Percentiles rank a stretch among this genome's conserved stretches.
These are phyloP conservation scores for Polydrusus pterygomalis DNA, from an alignment of 2,888 invertebrate genomes.

Conservation along the genomic window DNA sequence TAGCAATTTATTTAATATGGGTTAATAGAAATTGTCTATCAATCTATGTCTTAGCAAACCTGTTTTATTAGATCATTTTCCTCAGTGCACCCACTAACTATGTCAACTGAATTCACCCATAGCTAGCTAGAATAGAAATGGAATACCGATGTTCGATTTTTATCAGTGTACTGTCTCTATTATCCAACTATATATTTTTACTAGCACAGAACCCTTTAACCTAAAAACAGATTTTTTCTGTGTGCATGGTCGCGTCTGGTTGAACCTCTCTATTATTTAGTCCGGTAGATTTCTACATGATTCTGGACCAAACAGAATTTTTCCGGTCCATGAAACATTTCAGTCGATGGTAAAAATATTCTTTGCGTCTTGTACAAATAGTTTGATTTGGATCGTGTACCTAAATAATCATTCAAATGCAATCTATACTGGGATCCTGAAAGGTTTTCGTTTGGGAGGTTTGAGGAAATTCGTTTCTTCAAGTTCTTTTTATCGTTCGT, in stretches of 20 bases:
- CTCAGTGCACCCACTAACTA: too few species aligned
- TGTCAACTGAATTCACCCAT: too few species aligned
- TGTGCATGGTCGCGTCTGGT: background rate
- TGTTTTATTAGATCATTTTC: too few species aligned
- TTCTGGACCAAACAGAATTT: slow-evolving; percentile 15
- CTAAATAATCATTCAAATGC: slow-evolving; percentile 37
- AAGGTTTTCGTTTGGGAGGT: slow-evolving; percentile 29
- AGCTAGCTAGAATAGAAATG: too few species aligned
- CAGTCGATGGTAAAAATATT: slow-evolving; percentile 18
- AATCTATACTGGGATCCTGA: slow-evolving; percentile 29
- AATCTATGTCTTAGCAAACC: too few species aligned
- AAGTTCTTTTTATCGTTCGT: slow-evolving; percentile 10
- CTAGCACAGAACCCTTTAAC: too few species aligned
- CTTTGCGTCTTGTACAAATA: slow-evolving; percentile 40
- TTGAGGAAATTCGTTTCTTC: slow-evolving; percentile 18
- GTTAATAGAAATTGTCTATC: too few species aligned
- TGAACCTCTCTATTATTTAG: background rate
- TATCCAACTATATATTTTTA: too few species aligned
- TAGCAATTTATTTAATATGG: too few species aligned
- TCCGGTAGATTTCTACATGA: slow-evolving; percentile 2
- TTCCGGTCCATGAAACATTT: slow-evolving; percentile 38
- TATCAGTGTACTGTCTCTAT: too few species aligned
- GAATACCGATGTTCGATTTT: too few species aligned
- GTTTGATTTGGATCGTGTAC: slow-evolving; percentile 40
- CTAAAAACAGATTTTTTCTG: too few species aligned